Evolutionary conservation across 2,113 vertebrate species (phyloP).

Genomic region (Gymnogyps californianus): DNA sequence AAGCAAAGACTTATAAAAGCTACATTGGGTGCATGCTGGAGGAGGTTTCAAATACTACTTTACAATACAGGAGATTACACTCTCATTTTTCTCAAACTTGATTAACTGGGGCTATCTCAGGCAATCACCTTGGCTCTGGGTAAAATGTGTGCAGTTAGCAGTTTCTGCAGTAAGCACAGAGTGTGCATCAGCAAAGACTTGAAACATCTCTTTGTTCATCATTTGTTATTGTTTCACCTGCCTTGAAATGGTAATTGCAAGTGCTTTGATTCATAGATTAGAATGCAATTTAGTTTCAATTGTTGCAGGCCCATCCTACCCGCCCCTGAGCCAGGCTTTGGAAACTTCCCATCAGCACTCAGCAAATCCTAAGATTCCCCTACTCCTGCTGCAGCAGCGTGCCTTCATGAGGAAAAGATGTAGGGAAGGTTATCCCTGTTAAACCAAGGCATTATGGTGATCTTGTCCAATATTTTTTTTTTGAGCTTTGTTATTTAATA

Average conservation of each 20-base stretch:
- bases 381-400: background rate
- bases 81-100: background rate
- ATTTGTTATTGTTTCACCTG: slow-evolving; percentile 59
- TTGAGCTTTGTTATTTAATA: background rate
- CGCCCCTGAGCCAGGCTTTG: background rate
- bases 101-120: slow-evolving; percentile 9
- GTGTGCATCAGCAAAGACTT: slow-evolving; percentile 12
- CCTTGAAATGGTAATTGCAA: slow-evolving; percentile 52
- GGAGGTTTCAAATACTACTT: background rate
- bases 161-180: background rate
- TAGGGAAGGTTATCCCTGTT: background rate
- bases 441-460: slow-evolving; percentile 10
- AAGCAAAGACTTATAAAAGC: background rate
- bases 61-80: background rate
- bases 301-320: background rate
- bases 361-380: background rate
- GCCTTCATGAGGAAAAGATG: background rate
- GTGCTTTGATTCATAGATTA: slow-evolving; percentile 18
- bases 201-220: slow-evolving; percentile 49
- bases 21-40: background rate
- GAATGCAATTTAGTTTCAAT: slow-evolving; percentile 47
- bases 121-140: background rate
- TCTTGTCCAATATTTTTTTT: background rate
- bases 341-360: slow-evolving; percentile 26
- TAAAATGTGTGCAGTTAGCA: slow-evolving; percentile 40